Evolutionary conservation across 2,888 invertebrate genomes (phyloP).

Genomic region (Fragum sueziense): DNA sequence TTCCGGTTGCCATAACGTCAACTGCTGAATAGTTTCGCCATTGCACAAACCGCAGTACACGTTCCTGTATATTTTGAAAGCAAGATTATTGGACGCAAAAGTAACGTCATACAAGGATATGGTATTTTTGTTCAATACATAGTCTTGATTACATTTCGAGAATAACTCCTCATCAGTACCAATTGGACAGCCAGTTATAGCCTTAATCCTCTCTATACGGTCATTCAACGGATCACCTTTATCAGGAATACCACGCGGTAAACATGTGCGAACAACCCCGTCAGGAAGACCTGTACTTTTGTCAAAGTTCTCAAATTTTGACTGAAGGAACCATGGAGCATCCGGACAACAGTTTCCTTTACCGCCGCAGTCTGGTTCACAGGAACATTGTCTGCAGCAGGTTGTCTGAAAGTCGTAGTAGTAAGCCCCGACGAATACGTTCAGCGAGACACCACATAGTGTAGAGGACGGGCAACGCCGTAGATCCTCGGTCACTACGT

Average conservation of each 20-base stretch:
- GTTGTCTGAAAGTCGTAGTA: background rate
- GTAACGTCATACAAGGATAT: background rate
- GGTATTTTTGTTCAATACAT: background rate
- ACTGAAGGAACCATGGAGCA: background rate
- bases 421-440: background rate
- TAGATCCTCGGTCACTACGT: background rate
- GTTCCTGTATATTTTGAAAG: background rate
- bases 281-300: too few relatives aligned
- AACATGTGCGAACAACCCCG: background rate
- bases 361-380: conserved; percentile 1
- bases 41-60: conserved; percentile 5
- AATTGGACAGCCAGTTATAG: background rate
- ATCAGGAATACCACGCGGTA: conserved; percentile 9
- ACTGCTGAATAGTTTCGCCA: background rate
- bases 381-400: background rate
- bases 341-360: conserved; percentile 7
- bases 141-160: conserved; percentile 4
- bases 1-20: conserved; percentile 8
- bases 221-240: background rate
- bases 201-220: conserved; percentile 4
- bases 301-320: background rate
- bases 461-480: background rate
- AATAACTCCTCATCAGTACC: background rate
- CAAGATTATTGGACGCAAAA: background rate
- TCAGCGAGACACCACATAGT: background rate